Evolutionary conservation across 2,113 vertebrate genomes (phyloP).

Genomic region (Hippopotamus amphibius): DNA sequence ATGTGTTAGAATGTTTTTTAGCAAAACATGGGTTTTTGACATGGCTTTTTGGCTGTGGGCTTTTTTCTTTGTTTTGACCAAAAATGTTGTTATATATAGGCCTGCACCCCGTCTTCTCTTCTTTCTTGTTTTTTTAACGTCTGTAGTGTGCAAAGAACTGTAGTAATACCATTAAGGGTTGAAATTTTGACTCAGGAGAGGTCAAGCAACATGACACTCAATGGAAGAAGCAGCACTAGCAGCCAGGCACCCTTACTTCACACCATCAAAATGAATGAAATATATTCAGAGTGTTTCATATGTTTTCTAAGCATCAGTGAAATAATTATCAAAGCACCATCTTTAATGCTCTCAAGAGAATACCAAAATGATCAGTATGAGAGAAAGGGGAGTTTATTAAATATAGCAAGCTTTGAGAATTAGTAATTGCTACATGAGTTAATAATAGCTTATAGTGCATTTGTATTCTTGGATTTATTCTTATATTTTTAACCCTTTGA

Average conservation of each 20-base stretch:
- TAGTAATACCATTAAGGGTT: not conserved
- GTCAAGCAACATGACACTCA: not conserved
- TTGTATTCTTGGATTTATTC: not conserved
- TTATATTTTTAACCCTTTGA: not conserved
- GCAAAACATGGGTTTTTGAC: not conserved
- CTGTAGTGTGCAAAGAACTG: not conserved
- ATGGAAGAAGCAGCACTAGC: too few relatives aligned
- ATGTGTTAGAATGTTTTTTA: slow-evolving; percentile 26
- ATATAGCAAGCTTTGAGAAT: not conserved
- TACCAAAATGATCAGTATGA: not conserved
- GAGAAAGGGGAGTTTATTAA: not conserved
- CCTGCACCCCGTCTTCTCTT: not conserved
- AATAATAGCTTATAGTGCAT: not conserved
- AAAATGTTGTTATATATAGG: not conserved
- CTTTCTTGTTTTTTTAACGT: not conserved
- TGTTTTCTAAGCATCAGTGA: not conserved
- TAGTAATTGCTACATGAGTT: not conserved
- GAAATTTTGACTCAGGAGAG: not conserved
- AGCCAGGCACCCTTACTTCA: not conserved
- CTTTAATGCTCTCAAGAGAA: not conserved
- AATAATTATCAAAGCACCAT: not conserved
- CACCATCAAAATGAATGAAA: not conserved
- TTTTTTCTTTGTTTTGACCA: not conserved
- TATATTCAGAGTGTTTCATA: not conserved
- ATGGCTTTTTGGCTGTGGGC: not conserved